Evolutionary conservation across 2,113 vertebrate genomes (phyloP), one percentile per base, ranked within the genome.

Genomic region (Apeltes quadracus): DNA sequence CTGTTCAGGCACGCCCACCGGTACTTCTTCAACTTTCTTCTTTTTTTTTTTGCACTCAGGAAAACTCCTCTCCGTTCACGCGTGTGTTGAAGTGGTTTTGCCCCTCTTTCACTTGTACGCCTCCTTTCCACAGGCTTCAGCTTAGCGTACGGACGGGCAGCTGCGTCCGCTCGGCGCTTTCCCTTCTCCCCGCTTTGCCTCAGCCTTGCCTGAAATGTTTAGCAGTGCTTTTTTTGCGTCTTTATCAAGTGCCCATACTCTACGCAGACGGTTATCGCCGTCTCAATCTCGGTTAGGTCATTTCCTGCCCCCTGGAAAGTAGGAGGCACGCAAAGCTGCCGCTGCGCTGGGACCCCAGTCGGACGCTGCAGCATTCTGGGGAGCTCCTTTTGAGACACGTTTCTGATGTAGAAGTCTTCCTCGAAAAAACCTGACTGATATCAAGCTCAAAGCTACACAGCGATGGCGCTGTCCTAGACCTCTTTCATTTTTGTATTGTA

Each of bases 1-100:
- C 94, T 90, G 90, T 91, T 93, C 94, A 90, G 94, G 90, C 84
- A 89, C 93, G 92, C 94, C 95, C 84, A 94, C 94, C 68, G 89
- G 93, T 94, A 93, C 95, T 94, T 93, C 91, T 92, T 93, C 94
- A 94, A 93, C 94, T 96, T 89, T 79, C 88, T 92, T 92, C 93
- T 94, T 93, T 93, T 93, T 96, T 89, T 81, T 89, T 92, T 96
- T 95, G 95, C 95, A 96, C 97, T 98, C 97, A 99, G 97, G 97
- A 98, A 97, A 96, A 94, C 89, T 87, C 78, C 86, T 90, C 84
- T 89, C 82, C 90, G 90, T 91, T 90, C 85, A 78, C 71, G 67
- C 82, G 82, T 71, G 41, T 85, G 84, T 78, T 88, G 61, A 81
- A 71, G 78, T 54, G 72, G 76, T 81, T n/a, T n/a, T n/a, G 88